These are phyloP conservation scores for human (Homo sapiens) DNA, from an alignment of 2,113 vertebrate genomes.

Conservation along the genomic window DNA sequence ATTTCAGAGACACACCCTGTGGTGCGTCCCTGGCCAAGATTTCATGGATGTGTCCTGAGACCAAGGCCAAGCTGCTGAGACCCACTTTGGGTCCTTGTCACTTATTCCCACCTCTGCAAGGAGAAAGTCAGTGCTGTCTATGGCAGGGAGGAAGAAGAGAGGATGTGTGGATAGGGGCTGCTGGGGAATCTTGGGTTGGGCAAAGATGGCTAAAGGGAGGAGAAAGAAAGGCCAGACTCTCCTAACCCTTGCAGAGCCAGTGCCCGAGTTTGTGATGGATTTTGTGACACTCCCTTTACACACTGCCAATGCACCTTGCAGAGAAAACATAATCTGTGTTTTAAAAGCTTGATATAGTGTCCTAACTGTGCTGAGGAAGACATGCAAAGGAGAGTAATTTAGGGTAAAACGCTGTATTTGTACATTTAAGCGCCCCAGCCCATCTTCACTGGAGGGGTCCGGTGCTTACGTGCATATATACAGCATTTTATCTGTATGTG, in stretches of 20 bases:
- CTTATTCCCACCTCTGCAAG: neutral
- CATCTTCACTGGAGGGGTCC: fast-evolving
- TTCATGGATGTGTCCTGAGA: too few relatives aligned
- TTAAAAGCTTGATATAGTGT: fast-evolving
- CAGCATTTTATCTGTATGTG: too few relatives aligned
- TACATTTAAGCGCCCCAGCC: neutral
- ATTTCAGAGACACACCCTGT: neutral
- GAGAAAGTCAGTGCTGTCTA: fast-evolving
- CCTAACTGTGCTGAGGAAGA: neutral
- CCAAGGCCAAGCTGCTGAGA: neutral
- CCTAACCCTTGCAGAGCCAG: neutral
- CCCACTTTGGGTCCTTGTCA: neutral
- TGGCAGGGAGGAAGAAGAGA: neutral
- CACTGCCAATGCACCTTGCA: fast-evolving
- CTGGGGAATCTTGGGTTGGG: neutral
- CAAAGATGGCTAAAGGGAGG: neutral
- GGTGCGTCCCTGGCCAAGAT: too few relatives aligned
- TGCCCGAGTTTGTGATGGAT: neutral
- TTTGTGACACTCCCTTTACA: too few relatives aligned
- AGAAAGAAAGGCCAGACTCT: neutral
- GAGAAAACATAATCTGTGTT: neutral
- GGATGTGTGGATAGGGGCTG: fast-evolving
- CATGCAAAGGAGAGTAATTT: fast-evolving
- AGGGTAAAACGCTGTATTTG: fast-evolving
- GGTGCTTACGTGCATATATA: too few relatives aligned